Evolutionary conservation across 2,113 vertebrate genomes (phyloP).

Genomic region (Cettia cetti): DNA sequence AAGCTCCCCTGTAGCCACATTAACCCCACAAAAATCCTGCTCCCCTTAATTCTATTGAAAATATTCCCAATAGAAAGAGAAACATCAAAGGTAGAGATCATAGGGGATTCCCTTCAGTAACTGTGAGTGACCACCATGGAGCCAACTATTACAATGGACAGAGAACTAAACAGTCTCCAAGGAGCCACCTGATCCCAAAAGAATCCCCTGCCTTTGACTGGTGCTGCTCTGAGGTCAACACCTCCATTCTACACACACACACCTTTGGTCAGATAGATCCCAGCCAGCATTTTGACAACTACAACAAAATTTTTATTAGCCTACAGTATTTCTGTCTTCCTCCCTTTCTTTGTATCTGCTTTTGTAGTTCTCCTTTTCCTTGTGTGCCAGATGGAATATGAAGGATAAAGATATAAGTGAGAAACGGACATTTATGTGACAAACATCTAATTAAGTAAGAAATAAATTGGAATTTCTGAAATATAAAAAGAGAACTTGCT

Average conservation of each 20-base stretch:
- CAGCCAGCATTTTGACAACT: neutral
- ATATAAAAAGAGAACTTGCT: neutral
- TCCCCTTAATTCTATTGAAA: neutral
- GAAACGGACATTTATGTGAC: neutral
- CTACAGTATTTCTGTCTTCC: neutral
- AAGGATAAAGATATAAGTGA: constrained; percentile 6
- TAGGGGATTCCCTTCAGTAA: neutral
- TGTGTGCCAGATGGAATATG: neutral
- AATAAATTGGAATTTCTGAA: neutral
- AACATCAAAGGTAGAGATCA: neutral
- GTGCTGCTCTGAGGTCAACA: neutral
- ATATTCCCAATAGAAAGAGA: neutral
- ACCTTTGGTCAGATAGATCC: neutral
- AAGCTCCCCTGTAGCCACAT: neutral
- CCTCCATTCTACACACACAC: neutral
- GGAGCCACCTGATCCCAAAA: neutral
- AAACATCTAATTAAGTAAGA: neutral
- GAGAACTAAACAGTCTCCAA: neutral
- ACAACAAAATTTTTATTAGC: neutral
- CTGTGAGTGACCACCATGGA: neutral
- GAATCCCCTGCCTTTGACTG: neutral
- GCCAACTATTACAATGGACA: neutral
- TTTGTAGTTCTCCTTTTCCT: neutral
- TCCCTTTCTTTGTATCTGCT: neutral
- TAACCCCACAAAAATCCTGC: neutral